phyloP scores from a whole-genome alignment of 2,113 vertebrate genomes.

The Empidonax alnorum region DNA sequence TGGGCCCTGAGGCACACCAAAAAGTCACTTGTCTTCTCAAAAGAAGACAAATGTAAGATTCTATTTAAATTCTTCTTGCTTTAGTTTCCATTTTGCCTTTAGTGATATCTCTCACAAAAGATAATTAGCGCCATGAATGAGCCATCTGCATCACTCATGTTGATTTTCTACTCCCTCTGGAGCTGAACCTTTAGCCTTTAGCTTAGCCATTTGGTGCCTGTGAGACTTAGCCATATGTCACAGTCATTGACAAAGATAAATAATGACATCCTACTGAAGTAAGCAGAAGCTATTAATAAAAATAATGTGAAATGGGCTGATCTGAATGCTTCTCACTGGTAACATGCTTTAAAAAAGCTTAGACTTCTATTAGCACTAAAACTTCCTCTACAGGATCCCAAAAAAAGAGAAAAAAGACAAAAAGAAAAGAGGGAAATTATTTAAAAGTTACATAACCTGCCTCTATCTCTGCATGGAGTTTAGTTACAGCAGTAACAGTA shows the following conservation, averaged over 20 bases:
- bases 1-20: background rate
- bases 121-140: constrained; percentile 1
- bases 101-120: constrained; percentile 19
- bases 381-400: background rate
- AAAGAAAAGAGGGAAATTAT: background rate
- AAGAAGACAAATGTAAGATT: background rate
- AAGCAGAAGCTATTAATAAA: constrained; percentile 69
- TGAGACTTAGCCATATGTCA: constrained; percentile 51
- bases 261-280: constrained; percentile 44
- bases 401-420: background rate
- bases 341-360: background rate
- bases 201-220: constrained; percentile 47
- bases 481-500: background rate
- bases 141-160: constrained; percentile 28
- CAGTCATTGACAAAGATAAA: constrained; percentile 67
- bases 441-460: background rate
- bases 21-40: background rate
- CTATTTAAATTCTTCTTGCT: background rate
- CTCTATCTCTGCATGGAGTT: background rate
- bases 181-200: constrained; percentile 53
- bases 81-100: constrained; percentile 27
- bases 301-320: constrained; percentile 22
- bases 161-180: constrained; percentile 44
- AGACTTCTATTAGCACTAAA: background rate
- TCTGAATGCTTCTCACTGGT: background rate